These are phyloP conservation scores for Amphiprion ocellaris DNA, from an alignment of 2,113 vertebrate genomes.

Conservation along the genomic window DNA sequence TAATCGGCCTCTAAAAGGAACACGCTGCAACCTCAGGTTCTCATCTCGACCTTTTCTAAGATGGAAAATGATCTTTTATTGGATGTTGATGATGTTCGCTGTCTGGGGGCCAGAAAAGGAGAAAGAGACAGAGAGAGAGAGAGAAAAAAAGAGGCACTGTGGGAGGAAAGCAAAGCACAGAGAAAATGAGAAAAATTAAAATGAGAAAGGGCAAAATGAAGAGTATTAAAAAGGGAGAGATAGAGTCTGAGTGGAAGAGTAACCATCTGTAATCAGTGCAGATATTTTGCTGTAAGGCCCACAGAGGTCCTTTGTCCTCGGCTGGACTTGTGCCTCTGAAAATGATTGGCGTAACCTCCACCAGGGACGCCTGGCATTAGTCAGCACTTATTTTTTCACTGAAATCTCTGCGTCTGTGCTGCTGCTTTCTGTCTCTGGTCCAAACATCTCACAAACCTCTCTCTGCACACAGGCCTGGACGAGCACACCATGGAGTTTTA, in stretches of 20 bases:
- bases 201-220: constrained; percentile 50
- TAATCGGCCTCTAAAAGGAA: constrained; percentile 57
- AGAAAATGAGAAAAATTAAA: constrained; percentile 66
- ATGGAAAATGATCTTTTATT: constrained; percentile 70
- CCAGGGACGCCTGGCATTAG: constrained; percentile 43
- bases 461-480: constrained; percentile 9
- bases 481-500: not conserved
- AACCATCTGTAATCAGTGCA: constrained; percentile 45
- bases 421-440: constrained; percentile 30
- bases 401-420: constrained; percentile 18
- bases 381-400: constrained; percentile 54
- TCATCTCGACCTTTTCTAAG: constrained; percentile 57
- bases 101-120: constrained; percentile 42
- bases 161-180: constrained; percentile 10
- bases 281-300: constrained; percentile 32
- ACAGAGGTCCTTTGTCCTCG: constrained; percentile 53
- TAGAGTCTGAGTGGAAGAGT: constrained; percentile 22
- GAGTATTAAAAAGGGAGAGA: constrained; percentile 55
- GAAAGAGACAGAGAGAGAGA: not conserved
- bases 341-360: constrained; percentile 48
- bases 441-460: not conserved
- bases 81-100: constrained; percentile 76
- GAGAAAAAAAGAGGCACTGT: constrained; percentile 23
- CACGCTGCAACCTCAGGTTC: constrained; percentile 45
- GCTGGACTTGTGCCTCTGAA: constrained; percentile 36